Conservation (phyloP, 2,888 invertebrate species). For the Erynnis tages region DNA sequence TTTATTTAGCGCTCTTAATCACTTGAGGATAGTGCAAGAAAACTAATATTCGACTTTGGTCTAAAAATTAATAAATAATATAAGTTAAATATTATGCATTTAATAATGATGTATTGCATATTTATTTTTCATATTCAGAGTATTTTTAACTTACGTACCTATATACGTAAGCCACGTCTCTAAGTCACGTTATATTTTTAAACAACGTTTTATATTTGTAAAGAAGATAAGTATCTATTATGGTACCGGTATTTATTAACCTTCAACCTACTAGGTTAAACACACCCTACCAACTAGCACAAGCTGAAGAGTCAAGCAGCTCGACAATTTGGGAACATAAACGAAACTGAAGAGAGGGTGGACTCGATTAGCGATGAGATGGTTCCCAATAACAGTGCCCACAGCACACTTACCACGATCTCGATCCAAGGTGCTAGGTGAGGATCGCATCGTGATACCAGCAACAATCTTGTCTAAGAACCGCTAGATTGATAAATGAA, state of each 20-base stretch:
- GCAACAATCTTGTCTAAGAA: slow-evolving; percentile 37
- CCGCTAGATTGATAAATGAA: slow-evolving; percentile 50
- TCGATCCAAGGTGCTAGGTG: slow-evolving; percentile 45
- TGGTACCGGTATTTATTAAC: background rate
- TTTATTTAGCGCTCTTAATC: slow-evolving; percentile 27
- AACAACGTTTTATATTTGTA: too few species aligned
- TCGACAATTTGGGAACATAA: slow-evolving; percentile 1
- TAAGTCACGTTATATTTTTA: too few species aligned
- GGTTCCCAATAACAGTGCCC: slow-evolving; percentile 41
- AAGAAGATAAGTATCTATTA: too few species aligned
- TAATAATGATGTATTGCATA: too few species aligned
- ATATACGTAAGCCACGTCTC: too few species aligned
- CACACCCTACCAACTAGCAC: background rate
- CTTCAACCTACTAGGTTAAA: background rate
- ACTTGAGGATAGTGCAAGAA: too few species aligned
- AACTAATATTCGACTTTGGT: too few species aligned
- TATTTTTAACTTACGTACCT: too few species aligned
- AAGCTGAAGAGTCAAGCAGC: background rate
- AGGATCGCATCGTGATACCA: slow-evolving; percentile 43
- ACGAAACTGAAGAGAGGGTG: slow-evolving; percentile 10
- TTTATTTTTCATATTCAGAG: too few species aligned
- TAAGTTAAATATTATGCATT: too few species aligned
- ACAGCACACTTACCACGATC: slow-evolving; percentile 47
- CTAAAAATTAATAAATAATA: too few species aligned
- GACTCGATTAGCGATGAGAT: slow-evolving; percentile 15